Evolutionary conservation across 2,797 vertebrate genomes (phyloP), one percentile per base, ranked within the genome.

Genomic region (Psittacula derbiana): DNA sequence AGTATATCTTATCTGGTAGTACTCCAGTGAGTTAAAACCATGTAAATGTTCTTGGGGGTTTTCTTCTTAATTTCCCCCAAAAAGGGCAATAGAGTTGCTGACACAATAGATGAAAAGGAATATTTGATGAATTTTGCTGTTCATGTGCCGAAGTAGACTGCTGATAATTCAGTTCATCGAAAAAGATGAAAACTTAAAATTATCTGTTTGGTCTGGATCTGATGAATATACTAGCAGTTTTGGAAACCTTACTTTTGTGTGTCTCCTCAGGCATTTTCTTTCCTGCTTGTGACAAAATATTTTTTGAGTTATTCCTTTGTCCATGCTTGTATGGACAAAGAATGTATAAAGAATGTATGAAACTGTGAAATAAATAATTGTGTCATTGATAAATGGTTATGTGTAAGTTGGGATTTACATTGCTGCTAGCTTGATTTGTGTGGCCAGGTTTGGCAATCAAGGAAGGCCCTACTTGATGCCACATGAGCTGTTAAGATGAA

Each of bases 41-140:
- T 57, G 25, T 81, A 43, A 71, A 47, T 8, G 55, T 86, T 52
- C 44, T 33, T 62, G 36, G 61, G 8, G 27, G 27, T 20, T 17
- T 20, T 16, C 13, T 10, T 40, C 12, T 31, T n/a, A 41, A 28
- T 6, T 0, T 1, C 10, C 10, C 7, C 30, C 2, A 6, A 15
- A 66, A 53, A 73, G 53, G 21, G 7, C n/a, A 64, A 21, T 25
- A 10, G 10, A 46, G 47, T 80, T 52, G 25, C 17, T 50, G 33
- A 60, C 27, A 53, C 33, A 69, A 49, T 11, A 50, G 36, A 83
- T 47, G 4, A 60, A 93, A 76, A 72, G 8, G 20, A 88, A 10
- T 80, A 79, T 73, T 41, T 69, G 5, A 40, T 73, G 19, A 44
- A 24, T 67, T 88, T 87, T 90, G n/a, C 21, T 90, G 30, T 18